A percentile compares a stretch with the other conserved stretches of the same genome.
phyloP scores from a whole-genome alignment of 2,888 invertebrate species.

The Deilephila porcellus region DNA sequence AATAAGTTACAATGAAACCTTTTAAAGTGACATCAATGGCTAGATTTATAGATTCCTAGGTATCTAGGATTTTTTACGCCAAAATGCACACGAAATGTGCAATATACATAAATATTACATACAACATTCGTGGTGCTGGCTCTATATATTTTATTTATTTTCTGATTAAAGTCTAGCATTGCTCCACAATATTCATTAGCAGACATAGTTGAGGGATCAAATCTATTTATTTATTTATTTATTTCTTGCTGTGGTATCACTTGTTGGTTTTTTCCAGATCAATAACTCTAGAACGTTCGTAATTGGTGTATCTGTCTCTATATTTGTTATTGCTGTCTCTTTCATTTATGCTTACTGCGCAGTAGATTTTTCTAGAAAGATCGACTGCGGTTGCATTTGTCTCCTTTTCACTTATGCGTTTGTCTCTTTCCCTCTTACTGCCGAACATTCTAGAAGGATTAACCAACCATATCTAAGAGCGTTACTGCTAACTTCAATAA shows the following conservation, averaged over 20 bases:
- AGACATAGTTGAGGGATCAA: no score
- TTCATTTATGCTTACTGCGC: slow-evolving; percentile 27
- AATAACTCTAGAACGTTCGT: slow-evolving; percentile 38
- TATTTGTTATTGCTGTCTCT: slow-evolving; percentile 24
- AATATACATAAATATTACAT: no score
- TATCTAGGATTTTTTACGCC: no score
- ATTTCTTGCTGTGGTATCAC: slow-evolving; percentile 37
- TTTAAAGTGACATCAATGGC: no score
- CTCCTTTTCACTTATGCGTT: slow-evolving; percentile 32
- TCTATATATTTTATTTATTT: no score
- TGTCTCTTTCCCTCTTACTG: slow-evolving; percentile 46
- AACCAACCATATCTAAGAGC: slow-evolving; percentile 42
- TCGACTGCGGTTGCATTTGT: slow-evolving; percentile 26
- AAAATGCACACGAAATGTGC: no score
- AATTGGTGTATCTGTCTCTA: slow-evolving; percentile 16
- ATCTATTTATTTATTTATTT: slow-evolving; percentile 6
- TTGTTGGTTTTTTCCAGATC: slow-evolving; percentile 24
- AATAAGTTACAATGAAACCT: no score
- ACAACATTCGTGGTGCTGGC: no score
- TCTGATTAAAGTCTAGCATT: no score
- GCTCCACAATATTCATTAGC: no score
- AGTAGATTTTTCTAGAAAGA: slow-evolving; percentile 34
- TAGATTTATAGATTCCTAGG: no score
- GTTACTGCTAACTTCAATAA: slow-evolving; percentile 31
- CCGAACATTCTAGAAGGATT: slow-evolving; percentile 59